Evolutionary conservation across 1,140 invertebrate species (phyloP).

Genomic region (Solenopsis fugax): DNA sequence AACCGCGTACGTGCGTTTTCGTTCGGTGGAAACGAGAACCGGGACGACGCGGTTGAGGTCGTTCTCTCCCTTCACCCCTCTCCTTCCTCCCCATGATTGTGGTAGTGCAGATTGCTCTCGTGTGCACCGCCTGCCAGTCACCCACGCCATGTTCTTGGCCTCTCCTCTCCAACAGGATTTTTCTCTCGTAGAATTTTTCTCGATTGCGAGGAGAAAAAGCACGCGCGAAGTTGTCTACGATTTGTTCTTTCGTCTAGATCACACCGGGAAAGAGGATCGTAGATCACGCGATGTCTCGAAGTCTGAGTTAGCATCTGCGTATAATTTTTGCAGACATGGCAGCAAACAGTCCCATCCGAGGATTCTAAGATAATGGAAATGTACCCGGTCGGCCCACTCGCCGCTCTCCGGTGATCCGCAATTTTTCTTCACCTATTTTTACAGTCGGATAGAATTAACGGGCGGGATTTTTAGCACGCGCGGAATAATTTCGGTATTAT

Average conservation of each 20-base stretch:
- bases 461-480: neutral
- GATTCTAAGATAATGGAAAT: constrained; percentile 19
- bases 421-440: constrained; percentile 12
- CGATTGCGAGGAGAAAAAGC: constrained; percentile 49
- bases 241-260: constrained; percentile 33
- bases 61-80: neutral
- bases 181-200: constrained; percentile 59
- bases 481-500: constrained; percentile 12
- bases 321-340: neutral
- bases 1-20: constrained; percentile 56
- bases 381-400: neutral
- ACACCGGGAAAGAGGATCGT: neutral
- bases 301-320: neutral
- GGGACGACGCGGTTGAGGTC: constrained; percentile 20
- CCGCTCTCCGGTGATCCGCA: neutral
- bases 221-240: constrained; percentile 21
- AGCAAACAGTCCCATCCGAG: neutral
- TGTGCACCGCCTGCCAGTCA: constrained; percentile 47
- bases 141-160: constrained; percentile 46
- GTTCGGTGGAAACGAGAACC: constrained; percentile 46
- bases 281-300: constrained; percentile 28
- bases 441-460: constrained; percentile 13
- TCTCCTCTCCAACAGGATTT: constrained; percentile 37
- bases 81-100: constrained; percentile 13
- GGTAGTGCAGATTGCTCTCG: constrained; percentile 60